These are phyloP conservation scores for Sebastes cheni DNA, from an alignment of 2,797 vertebrate species.

Conservation along the genomic window DNA sequence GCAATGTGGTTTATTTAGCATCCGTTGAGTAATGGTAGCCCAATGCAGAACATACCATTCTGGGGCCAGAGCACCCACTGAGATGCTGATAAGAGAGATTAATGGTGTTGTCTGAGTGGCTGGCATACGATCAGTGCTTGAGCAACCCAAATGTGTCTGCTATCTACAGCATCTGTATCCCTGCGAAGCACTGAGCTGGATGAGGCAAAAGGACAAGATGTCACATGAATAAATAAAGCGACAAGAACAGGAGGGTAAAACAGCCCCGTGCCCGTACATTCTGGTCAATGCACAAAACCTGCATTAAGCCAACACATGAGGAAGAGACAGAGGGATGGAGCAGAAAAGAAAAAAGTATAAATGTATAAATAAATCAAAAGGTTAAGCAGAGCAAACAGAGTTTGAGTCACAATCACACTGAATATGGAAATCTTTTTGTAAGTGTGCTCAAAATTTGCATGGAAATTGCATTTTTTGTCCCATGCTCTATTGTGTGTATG, in stretches of 20 bases:
- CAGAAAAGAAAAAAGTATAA: slow-evolving; percentile 33
- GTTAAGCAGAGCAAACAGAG: slow-evolving; percentile 69
- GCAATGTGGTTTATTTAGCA: slow-evolving; percentile 76
- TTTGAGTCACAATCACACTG: slow-evolving; percentile 57
- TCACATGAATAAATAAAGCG: slow-evolving; percentile 79
- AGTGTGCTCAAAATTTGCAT: slow-evolving; percentile 80
- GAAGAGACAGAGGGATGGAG: slow-evolving; percentile 34
- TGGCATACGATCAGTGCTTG: slow-evolving; percentile 82
- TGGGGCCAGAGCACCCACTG: slow-evolving; percentile 77
- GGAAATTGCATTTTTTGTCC: slow-evolving; percentile 79
- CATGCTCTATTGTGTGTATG: slow-evolving; percentile 50
- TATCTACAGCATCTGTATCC: slow-evolving; percentile 86
- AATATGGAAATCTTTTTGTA: slow-evolving; percentile 73
- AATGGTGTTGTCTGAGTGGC: slow-evolving; percentile 85
- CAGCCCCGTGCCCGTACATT: slow-evolving; percentile 44
- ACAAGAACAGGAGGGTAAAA: slow-evolving; percentile 59
- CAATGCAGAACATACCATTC: slow-evolving; percentile 79
- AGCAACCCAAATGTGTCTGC: slow-evolving; percentile 84
- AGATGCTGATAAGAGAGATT: slow-evolving; percentile 88
- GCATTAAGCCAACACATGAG: slow-evolving; percentile 53
- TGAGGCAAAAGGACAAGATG: slow-evolving; percentile 81
- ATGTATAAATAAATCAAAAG: slow-evolving; percentile 75
- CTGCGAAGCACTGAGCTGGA: slow-evolving; percentile 74
- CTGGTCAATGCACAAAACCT: slow-evolving; percentile 69
- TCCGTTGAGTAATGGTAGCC: slow-evolving; percentile 77